Evolutionary conservation across 2,888 invertebrate species (phyloP).

Genomic region (Tipula unca): DNA sequence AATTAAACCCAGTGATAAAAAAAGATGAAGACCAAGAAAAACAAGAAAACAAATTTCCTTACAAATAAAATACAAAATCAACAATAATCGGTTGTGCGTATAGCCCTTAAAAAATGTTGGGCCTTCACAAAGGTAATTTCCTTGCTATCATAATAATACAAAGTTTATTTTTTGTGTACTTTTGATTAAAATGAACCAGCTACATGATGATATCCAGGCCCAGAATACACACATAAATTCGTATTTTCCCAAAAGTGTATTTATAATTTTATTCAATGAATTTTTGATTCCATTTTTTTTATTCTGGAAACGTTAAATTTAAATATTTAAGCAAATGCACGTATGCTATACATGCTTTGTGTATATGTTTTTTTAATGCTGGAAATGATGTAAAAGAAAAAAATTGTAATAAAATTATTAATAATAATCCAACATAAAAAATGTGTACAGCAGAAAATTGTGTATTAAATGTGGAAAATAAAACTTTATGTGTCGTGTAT

Average conservation of each 20-base stretch:
- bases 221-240: neutral
- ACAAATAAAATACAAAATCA: neutral
- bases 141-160: neutral
- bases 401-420: constrained; percentile 8
- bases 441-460: neutral
- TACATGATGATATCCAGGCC: neutral
- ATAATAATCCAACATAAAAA: neutral
- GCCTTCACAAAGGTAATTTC: neutral
- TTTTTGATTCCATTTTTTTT: constrained; percentile 2
- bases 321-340: neutral
- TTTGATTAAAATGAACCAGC: neutral
- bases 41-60: neutral
- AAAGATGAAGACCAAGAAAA: neutral
- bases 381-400: neutral
- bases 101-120: neutral
- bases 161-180: neutral
- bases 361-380: neutral
- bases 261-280: constrained; percentile 14
- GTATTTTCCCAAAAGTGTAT: neutral
- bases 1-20: neutral
- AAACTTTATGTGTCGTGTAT: neutral
- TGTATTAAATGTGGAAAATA: neutral
- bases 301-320: neutral
- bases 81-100: neutral
- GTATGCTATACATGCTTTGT: neutral